A percentile compares a stretch with the other conserved stretches of the same genome.
phyloP scores from a whole-genome alignment of 2,113 vertebrate genomes.

The Anoura caudifer region DNA sequence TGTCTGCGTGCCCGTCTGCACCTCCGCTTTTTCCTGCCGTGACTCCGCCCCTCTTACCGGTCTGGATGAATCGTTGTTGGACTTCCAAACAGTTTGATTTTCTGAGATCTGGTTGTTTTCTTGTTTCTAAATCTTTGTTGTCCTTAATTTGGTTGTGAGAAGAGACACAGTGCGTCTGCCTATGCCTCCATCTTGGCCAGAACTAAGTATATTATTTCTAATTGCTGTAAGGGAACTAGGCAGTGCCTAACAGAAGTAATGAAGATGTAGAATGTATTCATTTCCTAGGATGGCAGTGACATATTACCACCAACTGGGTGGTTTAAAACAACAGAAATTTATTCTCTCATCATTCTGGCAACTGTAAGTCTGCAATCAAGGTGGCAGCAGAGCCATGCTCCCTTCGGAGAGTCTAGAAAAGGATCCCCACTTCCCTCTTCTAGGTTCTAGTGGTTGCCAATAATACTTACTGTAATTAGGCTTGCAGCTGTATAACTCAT shows the following conservation, averaged over 20 bases:
- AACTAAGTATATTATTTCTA: background rate
- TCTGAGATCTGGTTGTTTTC: too few species aligned
- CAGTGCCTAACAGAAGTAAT: background rate
- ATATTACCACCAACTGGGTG: background rate
- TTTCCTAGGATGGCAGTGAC: background rate
- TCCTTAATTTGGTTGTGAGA: too few species aligned
- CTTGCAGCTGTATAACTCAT: background rate
- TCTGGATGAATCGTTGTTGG: too few species aligned
- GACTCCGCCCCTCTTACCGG: too few species aligned
- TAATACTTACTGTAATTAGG: background rate
- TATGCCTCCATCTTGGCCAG: too few species aligned
- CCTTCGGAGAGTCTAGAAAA: background rate
- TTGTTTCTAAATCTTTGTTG: too few species aligned
- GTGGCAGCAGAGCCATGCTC: background rate
- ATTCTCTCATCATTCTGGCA: background rate
- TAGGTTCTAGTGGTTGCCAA: background rate
- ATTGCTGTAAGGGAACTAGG: background rate
- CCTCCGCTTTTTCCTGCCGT: too few species aligned
- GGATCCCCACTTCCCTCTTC: background rate
- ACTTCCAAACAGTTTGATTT: too few species aligned
- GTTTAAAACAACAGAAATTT: conserved; percentile 2
- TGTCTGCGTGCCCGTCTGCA: too few species aligned
- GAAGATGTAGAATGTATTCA: background rate
- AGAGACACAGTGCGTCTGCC: too few species aligned
- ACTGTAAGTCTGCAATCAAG: background rate